Percentiles rank a stretch among this genome's conserved stretches.
phyloP scores from a whole-genome alignment of 2,797 vertebrate genomes.

The Spea hammondii region DNA sequence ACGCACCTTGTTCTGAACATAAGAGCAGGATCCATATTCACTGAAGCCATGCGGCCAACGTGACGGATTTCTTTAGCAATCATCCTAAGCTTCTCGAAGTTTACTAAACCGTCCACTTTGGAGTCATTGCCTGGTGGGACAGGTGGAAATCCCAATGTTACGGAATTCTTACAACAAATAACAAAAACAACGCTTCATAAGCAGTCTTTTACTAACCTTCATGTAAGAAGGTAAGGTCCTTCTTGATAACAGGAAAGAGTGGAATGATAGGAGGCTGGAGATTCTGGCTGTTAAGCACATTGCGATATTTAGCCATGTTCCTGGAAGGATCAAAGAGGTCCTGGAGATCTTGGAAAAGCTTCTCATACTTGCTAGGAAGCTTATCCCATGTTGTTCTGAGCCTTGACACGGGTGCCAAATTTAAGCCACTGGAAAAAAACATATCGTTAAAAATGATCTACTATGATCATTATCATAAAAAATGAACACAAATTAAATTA shows the following conservation, averaged over 20 bases:
- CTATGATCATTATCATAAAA: too few relatives aligned
- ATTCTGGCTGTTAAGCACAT: conserved; percentile 97
- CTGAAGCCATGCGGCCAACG: conserved; percentile 95
- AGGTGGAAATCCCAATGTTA: neutral
- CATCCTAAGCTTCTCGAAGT: conserved; percentile 98
- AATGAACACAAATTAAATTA: too few relatives aligned
- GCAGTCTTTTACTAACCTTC: conserved; percentile 76
- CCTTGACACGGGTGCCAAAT: conserved; percentile 93
- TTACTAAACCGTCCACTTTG: conserved; percentile 95
- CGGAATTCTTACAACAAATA: neutral
- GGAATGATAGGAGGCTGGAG: conserved; percentile 97
- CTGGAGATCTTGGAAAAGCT: conserved; percentile 96
- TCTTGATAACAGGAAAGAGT: conserved; percentile 97
- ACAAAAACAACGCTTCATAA: too few relatives aligned
- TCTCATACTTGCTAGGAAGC: conserved; percentile 97
- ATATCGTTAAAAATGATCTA: too few relatives aligned
- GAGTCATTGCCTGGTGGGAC: conserved; percentile 87
- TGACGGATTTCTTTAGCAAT: conserved; percentile 98
- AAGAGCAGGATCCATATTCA: conserved; percentile 97
- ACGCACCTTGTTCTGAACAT: conserved; percentile 95
- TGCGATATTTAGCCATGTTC: conserved; percentile 99
- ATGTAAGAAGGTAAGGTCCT: conserved; percentile 97
- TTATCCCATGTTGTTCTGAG: conserved; percentile 97
- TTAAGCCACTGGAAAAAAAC: conserved; percentile 80
- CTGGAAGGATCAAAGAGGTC: conserved; percentile 97